A percentile compares a stretch with the other conserved stretches of the same genome.
These are phyloP conservation scores for Pseudochirops cupreus DNA, from an alignment of 2,797 vertebrate genomes.

Conservation along the genomic window DNA sequence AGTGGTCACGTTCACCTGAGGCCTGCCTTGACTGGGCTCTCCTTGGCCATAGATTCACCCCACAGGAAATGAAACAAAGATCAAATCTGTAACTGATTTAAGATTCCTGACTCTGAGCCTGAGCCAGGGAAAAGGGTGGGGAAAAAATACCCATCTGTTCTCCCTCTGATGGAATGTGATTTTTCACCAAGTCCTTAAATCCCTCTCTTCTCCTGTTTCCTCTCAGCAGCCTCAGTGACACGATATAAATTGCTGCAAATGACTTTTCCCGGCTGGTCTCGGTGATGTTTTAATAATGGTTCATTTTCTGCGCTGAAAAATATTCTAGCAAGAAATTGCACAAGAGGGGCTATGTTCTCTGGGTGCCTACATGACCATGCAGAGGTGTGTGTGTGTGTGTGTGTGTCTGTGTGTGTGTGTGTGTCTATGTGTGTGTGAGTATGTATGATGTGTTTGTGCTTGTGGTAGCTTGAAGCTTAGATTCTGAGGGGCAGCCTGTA, in stretches of 20 bases:
- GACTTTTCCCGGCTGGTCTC: slow-evolving; percentile 58
- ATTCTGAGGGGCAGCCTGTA: not conserved
- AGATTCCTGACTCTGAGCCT: slow-evolving; percentile 40
- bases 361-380: not conserved
- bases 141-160: slow-evolving; percentile 69
- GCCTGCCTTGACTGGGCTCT: not conserved
- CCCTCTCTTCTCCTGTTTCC: slow-evolving; percentile 54
- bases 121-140: slow-evolving; percentile 30
- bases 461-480: not conserved
- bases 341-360: not conserved
- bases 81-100: slow-evolving; percentile 21
- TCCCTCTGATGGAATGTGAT: slow-evolving; percentile 51
- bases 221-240: slow-evolving; percentile 9
- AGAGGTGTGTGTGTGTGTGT: not conserved
- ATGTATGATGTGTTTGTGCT: not conserved
- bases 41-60: not conserved
- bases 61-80: slow-evolving; percentile 3
- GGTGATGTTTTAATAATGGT: slow-evolving; percentile 71
- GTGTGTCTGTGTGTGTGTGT: not conserved
- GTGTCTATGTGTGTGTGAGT: too few relatives aligned
- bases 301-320: slow-evolving; percentile 61
- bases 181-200: slow-evolving; percentile 54
- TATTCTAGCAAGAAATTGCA: slow-evolving; percentile 46
- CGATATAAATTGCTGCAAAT: slow-evolving; percentile 64
- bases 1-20: not conserved